Conservation (phyloP, 2,888 invertebrate species). For the Ophraella communa region DNA sequence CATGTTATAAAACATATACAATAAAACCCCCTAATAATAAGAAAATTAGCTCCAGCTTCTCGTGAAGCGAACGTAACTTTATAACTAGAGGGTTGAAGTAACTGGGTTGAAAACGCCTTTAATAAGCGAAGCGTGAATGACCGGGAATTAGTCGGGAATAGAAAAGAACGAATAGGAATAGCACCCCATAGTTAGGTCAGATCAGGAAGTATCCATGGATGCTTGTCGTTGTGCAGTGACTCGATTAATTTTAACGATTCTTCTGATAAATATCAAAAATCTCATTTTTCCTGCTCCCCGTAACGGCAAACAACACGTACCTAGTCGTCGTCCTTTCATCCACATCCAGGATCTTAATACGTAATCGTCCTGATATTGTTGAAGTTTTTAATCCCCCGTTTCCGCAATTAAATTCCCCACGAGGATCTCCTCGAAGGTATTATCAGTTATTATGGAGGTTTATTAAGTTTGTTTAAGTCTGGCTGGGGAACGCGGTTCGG, state of each 20-base stretch:
- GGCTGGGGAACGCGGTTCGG: constrained; percentile 26
- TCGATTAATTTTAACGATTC: constrained; percentile 52
- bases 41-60: not conserved
- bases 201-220: constrained; percentile 26
- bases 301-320: not conserved
- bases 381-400: constrained; percentile 56
- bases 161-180: constrained; percentile 39
- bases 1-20: too few relatives aligned
- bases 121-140: constrained; percentile 48
- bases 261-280: constrained; percentile 1
- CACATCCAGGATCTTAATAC: constrained; percentile 27
- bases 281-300: not conserved
- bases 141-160: constrained; percentile 51
- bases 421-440: constrained; percentile 36
- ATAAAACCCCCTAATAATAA: too few relatives aligned
- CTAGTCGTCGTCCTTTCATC: not conserved
- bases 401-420: constrained; percentile 55
- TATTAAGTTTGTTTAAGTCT: constrained; percentile 53
- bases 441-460: constrained; percentile 47
- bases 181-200: constrained; percentile 29
- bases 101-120: constrained; percentile 46
- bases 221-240: constrained; percentile 46
- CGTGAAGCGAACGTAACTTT: not conserved
- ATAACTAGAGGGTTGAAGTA: not conserved
- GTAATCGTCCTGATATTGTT: constrained; percentile 53